Evolutionary conservation across 2,888 invertebrate genomes (phyloP).

Genomic region (Cephus sareptanus): DNA sequence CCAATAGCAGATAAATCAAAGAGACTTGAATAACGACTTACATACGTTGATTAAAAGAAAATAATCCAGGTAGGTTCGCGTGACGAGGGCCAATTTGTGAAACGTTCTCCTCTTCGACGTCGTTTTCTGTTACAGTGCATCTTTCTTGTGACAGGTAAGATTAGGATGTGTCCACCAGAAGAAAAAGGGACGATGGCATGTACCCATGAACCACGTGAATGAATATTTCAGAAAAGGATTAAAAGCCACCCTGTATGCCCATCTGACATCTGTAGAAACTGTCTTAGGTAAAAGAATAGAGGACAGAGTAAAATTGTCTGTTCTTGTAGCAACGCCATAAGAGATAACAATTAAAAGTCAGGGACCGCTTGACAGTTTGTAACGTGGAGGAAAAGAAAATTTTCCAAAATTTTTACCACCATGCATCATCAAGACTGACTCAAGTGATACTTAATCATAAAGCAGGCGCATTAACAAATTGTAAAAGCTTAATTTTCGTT

Average conservation of each 20-base stretch:
- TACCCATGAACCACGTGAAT: background rate
- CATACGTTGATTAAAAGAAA: background rate
- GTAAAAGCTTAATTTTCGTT: background rate
- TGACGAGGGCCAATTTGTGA: background rate
- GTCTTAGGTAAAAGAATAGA: background rate
- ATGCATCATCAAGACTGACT: background rate
- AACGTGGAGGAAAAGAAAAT: background rate
- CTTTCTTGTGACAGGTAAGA: background rate
- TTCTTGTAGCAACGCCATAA: background rate
- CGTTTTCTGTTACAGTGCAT: background rate
- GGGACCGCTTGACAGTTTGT: no score
- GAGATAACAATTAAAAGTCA: background rate
- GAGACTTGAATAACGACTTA: background rate
- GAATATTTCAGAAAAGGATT: background rate
- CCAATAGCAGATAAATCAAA: background rate
- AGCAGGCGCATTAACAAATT: background rate
- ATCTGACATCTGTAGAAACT: background rate
- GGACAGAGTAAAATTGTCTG: background rate
- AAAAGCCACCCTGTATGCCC: background rate
- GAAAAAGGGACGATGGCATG: background rate
- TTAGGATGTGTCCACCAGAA: background rate
- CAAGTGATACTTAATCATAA: background rate
- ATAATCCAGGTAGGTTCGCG: background rate
- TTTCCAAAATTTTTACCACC: background rate
- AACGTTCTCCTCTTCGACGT: background rate